These are phyloP conservation scores for Exocentrus adspersus DNA, from an alignment of 2,888 invertebrate species.

Conservation along the genomic window DNA sequence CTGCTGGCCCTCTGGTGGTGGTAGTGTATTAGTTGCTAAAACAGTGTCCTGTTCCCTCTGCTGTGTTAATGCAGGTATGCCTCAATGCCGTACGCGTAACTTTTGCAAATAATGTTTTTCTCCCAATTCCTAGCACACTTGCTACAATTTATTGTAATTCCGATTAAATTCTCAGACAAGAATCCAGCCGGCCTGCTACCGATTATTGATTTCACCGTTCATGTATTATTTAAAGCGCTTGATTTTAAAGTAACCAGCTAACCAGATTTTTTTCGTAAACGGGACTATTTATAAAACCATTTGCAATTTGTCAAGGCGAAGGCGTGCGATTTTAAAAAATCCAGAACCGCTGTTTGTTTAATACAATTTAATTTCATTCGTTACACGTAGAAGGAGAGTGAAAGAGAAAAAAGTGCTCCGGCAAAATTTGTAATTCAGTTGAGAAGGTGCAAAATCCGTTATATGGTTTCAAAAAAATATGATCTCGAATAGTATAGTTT, in stretches of 20 bases:
- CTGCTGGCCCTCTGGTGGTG: too few relatives aligned
- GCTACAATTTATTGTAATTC: conserved; percentile 3
- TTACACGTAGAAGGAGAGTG: too few relatives aligned
- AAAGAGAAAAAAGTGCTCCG: too few relatives aligned
- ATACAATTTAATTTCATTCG: neutral
- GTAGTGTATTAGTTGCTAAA: too few relatives aligned
- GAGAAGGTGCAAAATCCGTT: too few relatives aligned
- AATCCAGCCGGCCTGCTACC: conserved; percentile 3
- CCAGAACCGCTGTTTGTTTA: neutral
- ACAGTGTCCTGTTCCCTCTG: neutral
- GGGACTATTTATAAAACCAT: conserved; percentile 28
- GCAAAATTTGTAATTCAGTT: too few relatives aligned
- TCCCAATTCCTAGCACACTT: neutral
- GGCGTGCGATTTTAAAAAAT: neutral
- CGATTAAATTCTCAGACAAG: conserved; percentile 25
- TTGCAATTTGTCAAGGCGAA: conserved; percentile 36
- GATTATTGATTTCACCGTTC: conserved; percentile 18
- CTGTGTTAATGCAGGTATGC: neutral
- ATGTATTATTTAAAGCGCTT: conserved; percentile 23
- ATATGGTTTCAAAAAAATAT: too few relatives aligned
- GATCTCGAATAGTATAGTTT: too few relatives aligned
- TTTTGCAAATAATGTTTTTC: too few relatives aligned
- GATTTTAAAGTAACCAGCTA: neutral
- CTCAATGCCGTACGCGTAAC: too few relatives aligned
- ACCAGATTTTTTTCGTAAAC: conserved; percentile 7